Evolutionary conservation across 2,113 vertebrate species (phyloP).

Genomic region (Indicator maculatus): DNA sequence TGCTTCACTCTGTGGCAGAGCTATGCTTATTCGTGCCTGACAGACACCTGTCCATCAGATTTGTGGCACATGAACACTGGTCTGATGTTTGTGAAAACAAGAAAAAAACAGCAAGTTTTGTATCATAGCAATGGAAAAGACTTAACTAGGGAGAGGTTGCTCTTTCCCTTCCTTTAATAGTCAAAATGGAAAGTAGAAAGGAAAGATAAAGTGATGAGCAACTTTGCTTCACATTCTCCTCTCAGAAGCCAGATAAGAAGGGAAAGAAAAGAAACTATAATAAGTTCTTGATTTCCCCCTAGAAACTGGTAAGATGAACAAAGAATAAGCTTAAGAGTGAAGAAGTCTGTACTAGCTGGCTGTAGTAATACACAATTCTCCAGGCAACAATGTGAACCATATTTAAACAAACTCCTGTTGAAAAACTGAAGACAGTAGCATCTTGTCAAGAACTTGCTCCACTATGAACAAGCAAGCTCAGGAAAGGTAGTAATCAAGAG

Average conservation of each 20-base stretch:
- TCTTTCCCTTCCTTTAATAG: background rate
- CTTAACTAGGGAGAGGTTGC: background rate
- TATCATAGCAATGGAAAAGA: background rate
- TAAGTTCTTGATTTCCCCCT: background rate
- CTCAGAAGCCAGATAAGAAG: background rate
- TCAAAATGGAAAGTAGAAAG: background rate
- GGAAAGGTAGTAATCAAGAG: background rate
- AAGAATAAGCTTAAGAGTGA: background rate
- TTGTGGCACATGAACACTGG: background rate
- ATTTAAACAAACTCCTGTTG: background rate
- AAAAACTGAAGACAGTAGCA: background rate
- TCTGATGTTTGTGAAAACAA: background rate
- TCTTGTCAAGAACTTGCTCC: background rate
- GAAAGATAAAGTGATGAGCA: background rate
- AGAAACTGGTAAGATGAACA: background rate
- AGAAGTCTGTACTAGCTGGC: background rate
- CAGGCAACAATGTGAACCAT: background rate
- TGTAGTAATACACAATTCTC: background rate
- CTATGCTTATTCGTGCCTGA: background rate
- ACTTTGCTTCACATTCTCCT: background rate
- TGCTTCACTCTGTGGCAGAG: background rate
- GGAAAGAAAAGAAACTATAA: background rate
- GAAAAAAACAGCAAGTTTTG: background rate
- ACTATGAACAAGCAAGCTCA: fast-evolving
- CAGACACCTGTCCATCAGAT: background rate